Base-by-base conservation (phyloP, 2,797 vertebrate species). In the Gephyroberyx darwinii region DNA sequence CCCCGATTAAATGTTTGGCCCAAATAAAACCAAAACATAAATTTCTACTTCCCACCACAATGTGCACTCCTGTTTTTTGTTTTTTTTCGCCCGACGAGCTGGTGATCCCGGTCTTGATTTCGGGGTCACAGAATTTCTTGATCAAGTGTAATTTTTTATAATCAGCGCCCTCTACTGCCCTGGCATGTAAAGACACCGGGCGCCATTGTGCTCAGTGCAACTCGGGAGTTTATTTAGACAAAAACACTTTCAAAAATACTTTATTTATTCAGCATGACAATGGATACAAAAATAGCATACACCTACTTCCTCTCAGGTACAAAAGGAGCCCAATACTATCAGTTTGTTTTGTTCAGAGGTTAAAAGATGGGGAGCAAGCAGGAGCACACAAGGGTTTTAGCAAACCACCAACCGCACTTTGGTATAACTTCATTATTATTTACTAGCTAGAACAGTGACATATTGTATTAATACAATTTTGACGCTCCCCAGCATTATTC, bases 101-200 rank as follows among this genome's bases (percentile, higher is more conserved):
- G 17, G 1, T 39, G 53, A 81, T 64, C 84, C 80, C 80, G 84
- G 2, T 8, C 13, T 3, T 7, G 4, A 48, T 33, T 1, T 8
- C 2, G 2, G 4, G 1, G 4, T 16, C 51, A 19, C 2, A 14
- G 8, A 4, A 1, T 10, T 2, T 19, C 35, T 8, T 9, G 55
- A 1, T 1, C 1, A 14, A 3, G 12, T 7, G 1, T 10, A 4
- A 0, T 0, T 35, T 35, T 45, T 2, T 2, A 8, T 2, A 5
- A 14, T 5, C 60, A 51, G 75, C 80, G 87, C 8, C 89, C 43
- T 60, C 89, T 87, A 8, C 39, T 52, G 88, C 0, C 2, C 0
- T 26, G 85, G 89, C 60, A 22, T 57, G 3, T 1, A 16, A 1
- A 45, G 5, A 45, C 43, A 45, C 14, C 5, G 4, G 14, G 16